Evolutionary conservation across 2,888 invertebrate species (phyloP), one percentile per base, ranked within the genome.

Genomic region (Tethea ocularis): DNA sequence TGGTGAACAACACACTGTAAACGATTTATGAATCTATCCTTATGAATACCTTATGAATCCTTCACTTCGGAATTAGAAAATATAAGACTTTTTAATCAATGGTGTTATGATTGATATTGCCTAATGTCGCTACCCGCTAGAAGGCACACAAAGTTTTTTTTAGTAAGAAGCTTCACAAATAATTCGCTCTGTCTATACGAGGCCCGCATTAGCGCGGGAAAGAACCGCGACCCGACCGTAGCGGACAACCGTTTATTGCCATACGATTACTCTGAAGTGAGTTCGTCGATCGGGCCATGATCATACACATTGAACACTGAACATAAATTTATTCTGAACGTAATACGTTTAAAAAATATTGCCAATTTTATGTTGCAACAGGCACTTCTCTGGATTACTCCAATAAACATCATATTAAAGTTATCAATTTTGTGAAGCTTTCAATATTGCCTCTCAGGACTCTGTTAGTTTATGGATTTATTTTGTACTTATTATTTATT

Each of bases 331-430:
- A 83, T 81, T 81, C 81, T 77, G 80, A 90, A 90, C 84, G 78
- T 84, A 89, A 88, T 79, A 88, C 86, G 79, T 87, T 87, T 89
- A 84, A 84, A 91, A 91, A 91, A 91, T 91, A 92, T 92, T 92
- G 92, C 91, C 92, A 92, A 90, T 87, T 86, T 91, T 85, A 87
- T 87, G 90, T 92, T 89, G 88, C 91, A 91, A 91, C 91, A 92
- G 92, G 92, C 92, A 92, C 92, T 92, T 92, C 76, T 89, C 91
- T 91, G 91, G 92, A 92, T 91, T 91, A 82, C 92, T 92, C 92
- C 92, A 91, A 91, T 92, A 91, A 89, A 91, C 88, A 88, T 90
- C 89, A 88, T 91, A 90, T 86, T 87, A 88, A 89, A 89, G 83
- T 87, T 86, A 87, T 82, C 76, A 79, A 83, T 83, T 88, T 83